Evolutionary conservation across 2,113 vertebrate genomes (phyloP), one percentile per base, ranked within the genome.

Genomic region (Oriolus oriolus): DNA sequence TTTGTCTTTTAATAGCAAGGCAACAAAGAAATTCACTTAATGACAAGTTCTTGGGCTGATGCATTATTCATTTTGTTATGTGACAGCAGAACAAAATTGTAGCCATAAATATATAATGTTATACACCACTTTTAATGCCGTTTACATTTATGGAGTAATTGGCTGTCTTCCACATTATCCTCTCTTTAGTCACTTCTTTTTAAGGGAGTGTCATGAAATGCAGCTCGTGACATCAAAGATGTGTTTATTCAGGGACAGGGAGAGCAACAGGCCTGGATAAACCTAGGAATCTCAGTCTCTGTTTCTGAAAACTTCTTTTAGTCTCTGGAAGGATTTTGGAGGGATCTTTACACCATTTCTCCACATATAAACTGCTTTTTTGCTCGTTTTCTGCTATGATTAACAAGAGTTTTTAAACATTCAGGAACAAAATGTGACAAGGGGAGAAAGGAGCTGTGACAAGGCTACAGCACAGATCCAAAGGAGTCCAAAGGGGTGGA

Each of bases 31-130:
- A 92, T 87, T 68, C 88, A 90, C 60, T 92, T 93, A 93, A 90
- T 69, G 92, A 92, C 84, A 94, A 92, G 56, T 90, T 88, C 88
- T 93, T 68, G 76, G 73, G 28, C 68, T 95, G 82, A 96, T 96
- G 93, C 64, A 96, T 97, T 93, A 96, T 96, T 96, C 73, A 96
- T 95, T 90, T 78, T 81, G 92, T 95, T 86, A 61, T 93, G 83
- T 92, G 92, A 90, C 93, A 96, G 88, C 13, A 80, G 90, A 97
- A 92, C 83, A 90, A 92, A 96, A 94, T 12, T 84, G 92, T 84
- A 90, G 50, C 90, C 83, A 97, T 96, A 97, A 97, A 97, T 96
- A 96, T 90, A 78, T 96, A 95, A 96, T 96, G 95, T 24, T 78
- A 41, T 74, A 96, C 69, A 95, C 24, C 69, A 65, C 53, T 82